Base-by-base conservation (phyloP, 2,888 invertebrate species). In the Volucella bombylans region DNA sequence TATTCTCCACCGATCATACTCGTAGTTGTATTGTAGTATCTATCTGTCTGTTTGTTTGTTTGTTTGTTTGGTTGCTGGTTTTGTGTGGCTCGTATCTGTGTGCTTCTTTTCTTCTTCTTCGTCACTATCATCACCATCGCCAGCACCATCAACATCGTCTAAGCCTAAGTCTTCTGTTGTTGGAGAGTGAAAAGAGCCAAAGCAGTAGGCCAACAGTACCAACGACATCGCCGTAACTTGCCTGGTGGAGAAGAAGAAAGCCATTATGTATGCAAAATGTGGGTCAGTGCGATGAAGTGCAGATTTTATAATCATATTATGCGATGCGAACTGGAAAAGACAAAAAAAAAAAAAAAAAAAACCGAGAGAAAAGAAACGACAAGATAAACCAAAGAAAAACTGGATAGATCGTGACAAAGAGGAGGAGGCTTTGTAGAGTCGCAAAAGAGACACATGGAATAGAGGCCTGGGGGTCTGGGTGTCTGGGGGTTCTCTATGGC, bases 221-320 rank as follows among this genome's bases (percentile, higher is more conserved):
- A 4, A n/a, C 2, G n/a, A 50, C 31, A 50, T 38, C 50, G 59
- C 64, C 55, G 47, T 64, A 73, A 73, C 64, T 64, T 8, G 8
- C 54, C 12, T 50, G 52, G 61, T 8, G 69, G n/a, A 71, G 85
- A 23, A 72, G 80, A 85, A 80, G 80, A 80, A 80, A 80, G 72
- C 61, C 76, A 86, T 86, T 86, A 86, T 86, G 86, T 83, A 87
- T 86, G 86, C 79, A 83, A 88, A 89, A 89, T 88, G 88, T 89
- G 87, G 89, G 89, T 89, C 89, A 89, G 89, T 89, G 87, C 88
- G 88, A 89, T 89, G 88, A 89, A 89, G 89, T 89, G 89, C 89
- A 89, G 88, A 89, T 89, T 88, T 89, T 88, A 87, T 87, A 87
- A 86, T 88, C 87, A 72, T 85, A 86, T 86, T 78, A 81, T 86